Conservation (phyloP, 2,797 vertebrate genomes). For the Sebastes diaconus region DNA sequence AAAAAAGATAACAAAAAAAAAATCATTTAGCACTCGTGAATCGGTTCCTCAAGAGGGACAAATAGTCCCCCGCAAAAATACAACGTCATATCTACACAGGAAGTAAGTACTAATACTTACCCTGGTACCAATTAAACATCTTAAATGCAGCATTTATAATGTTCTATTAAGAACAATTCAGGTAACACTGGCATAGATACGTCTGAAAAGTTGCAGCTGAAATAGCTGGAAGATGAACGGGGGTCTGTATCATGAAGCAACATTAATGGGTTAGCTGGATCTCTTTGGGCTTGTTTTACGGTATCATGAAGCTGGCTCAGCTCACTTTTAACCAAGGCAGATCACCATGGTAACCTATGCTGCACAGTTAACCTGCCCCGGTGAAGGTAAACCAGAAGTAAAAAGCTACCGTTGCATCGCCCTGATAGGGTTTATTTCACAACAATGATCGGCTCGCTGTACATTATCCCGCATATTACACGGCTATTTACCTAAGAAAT, state of each 20-base stretch:
- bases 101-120: slow-evolving; percentile 24
- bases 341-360: background rate
- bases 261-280: background rate
- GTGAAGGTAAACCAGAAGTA: background rate
- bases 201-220: slow-evolving; percentile 24
- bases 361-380: background rate
- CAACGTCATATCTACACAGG: slow-evolving; percentile 37
- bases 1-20: slow-evolving; percentile 17
- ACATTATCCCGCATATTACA: too few relatives aligned
- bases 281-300: background rate
- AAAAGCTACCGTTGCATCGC: too few relatives aligned
- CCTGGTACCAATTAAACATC: slow-evolving; percentile 36
- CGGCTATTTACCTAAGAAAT: too few relatives aligned
- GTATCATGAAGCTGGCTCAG: background rate
- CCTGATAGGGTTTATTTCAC: too few relatives aligned
- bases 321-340: background rate
- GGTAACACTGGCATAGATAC: slow-evolving; percentile 54
- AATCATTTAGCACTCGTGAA: slow-evolving; percentile 73
- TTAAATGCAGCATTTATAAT: slow-evolving; percentile 61
- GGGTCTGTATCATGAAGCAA: slow-evolving; percentile 2
- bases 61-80: slow-evolving; percentile 55
- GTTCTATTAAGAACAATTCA: slow-evolving; percentile 7
- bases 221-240: slow-evolving; percentile 1
- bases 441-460: too few relatives aligned
- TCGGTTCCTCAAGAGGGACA: slow-evolving; percentile 62